phyloP scores from a whole-genome alignment of 2,888 invertebrate genomes.

The Odontocolon sp. region DNA sequence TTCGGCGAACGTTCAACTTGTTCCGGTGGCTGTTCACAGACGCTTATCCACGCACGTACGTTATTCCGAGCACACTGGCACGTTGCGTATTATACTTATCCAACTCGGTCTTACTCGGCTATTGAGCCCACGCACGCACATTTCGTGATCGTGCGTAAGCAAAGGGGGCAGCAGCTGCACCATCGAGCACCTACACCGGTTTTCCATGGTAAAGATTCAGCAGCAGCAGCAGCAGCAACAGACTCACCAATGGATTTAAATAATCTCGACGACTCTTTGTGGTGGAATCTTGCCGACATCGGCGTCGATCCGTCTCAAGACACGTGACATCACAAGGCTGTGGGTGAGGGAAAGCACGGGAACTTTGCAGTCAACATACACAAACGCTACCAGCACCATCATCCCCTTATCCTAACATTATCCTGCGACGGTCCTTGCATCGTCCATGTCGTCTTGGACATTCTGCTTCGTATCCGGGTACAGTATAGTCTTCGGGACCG shows the following conservation, averaged over 20 bases:
- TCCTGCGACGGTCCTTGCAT: slow-evolving; percentile 42
- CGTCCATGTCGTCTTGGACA: slow-evolving; percentile 9
- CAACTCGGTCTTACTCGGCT: background rate
- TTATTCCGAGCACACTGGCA: background rate
- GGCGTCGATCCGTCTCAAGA: slow-evolving; percentile 61
- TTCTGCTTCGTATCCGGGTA: slow-evolving; percentile 41
- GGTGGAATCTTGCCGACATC: slow-evolving; percentile 62
- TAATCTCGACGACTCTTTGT: slow-evolving; percentile 63
- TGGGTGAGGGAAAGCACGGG: slow-evolving; percentile 38
- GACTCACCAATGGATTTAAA: slow-evolving; percentile 58
- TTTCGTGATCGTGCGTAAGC: slow-evolving; percentile 28
- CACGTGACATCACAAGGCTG: slow-evolving; percentile 57
- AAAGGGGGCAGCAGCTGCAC: background rate
- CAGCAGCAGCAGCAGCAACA: background rate
- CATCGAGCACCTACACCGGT: slow-evolving; percentile 15
- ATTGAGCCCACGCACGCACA: slow-evolving; percentile 48
- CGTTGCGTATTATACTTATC: slow-evolving; percentile 23
- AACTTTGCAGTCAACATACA: slow-evolving; percentile 6
- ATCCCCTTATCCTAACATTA: slow-evolving; percentile 40
- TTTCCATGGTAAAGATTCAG: too few species aligned
- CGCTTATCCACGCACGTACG: slow-evolving; percentile 40
- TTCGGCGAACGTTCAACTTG: slow-evolving; percentile 28
- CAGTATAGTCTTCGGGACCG: background rate
- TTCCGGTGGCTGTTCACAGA: slow-evolving; percentile 33
- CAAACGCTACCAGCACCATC: slow-evolving; percentile 10